Evolutionary conservation across 2,113 vertebrate genomes (phyloP).

Genomic region (Lasiurus cinereus): DNA sequence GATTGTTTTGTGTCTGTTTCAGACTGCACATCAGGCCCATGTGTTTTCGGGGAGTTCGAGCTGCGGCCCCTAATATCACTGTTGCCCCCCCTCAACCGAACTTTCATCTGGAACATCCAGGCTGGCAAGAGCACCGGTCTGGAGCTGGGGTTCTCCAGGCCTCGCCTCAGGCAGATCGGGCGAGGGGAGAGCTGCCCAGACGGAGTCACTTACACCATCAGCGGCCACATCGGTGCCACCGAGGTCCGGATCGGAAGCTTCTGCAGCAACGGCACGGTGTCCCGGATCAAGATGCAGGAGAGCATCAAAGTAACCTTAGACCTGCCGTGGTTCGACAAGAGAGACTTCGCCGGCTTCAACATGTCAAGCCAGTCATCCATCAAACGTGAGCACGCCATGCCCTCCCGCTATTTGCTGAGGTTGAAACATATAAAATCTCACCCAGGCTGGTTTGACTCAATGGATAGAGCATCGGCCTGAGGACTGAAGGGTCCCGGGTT

Average conservation of each 20-base stretch:
- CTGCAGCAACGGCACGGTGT: constrained; percentile 92
- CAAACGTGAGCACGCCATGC: constrained; percentile 85
- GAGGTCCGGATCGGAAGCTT: constrained; percentile 90
- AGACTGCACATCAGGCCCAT: constrained; percentile 90
- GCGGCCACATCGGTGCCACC: constrained; percentile 80
- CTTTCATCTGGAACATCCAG: constrained; percentile 92
- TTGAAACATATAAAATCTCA: no score
- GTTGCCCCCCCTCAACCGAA: constrained; percentile 91
- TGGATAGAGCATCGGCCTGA: no score
- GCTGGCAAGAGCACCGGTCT: constrained; percentile 85
- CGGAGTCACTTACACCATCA: constrained; percentile 87
- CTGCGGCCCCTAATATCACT: constrained; percentile 80
- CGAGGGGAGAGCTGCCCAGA: constrained; percentile 88
- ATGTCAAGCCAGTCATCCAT: constrained; percentile 89
- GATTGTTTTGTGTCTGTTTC: constrained; percentile 68
- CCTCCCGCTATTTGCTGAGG: background rate
- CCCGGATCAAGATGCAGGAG: constrained; percentile 88
- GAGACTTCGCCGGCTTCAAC: constrained; percentile 88
- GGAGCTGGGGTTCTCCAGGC: constrained; percentile 90
- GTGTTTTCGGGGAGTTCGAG: constrained; percentile 87
- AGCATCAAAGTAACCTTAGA: constrained; percentile 87
- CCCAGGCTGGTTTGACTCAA: no score
- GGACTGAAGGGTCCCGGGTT: no score
- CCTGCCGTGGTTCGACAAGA: constrained; percentile 86
- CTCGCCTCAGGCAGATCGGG: constrained; percentile 90